A percentile compares a stretch with the other conserved stretches of the same genome.
These are phyloP conservation scores for Autographa gamma DNA, from an alignment of 2,888 invertebrate species.

Conservation along the genomic window DNA sequence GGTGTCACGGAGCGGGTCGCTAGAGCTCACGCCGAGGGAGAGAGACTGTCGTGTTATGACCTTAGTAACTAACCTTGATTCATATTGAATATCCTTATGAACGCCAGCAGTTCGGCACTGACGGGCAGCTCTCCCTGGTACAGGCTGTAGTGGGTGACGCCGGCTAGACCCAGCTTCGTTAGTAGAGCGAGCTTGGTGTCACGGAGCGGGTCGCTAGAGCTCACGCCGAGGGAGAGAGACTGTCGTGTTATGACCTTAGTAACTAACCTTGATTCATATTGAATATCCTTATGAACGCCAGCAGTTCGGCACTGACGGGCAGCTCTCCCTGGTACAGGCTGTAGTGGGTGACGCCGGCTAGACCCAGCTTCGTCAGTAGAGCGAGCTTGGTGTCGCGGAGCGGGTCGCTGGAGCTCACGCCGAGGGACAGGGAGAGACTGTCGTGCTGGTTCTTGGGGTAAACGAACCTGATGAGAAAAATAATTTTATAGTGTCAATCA, in stretches of 20 bases:
- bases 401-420: constrained; percentile 94
- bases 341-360: constrained; percentile 92
- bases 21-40: too few relatives aligned
- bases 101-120: constrained; percentile 93
- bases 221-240: constrained; percentile 91
- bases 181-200: constrained; percentile 91
- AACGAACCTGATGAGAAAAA: constrained; percentile 90
- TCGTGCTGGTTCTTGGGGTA: constrained; percentile 93
- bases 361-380: constrained; percentile 91
- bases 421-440: constrained; percentile 93
- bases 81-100: constrained; percentile 96
- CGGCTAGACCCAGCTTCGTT: constrained; percentile 91
- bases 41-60: not conserved
- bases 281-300: constrained; percentile 95
- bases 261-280: constrained; percentile 93
- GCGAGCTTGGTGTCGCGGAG: constrained; percentile 90
- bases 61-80: constrained; percentile 88
- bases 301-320: constrained; percentile 92
- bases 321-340: constrained; percentile 90
- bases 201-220: constrained; percentile 93
- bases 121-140: constrained; percentile 91
- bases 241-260: not conserved
- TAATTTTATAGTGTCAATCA: not conserved
- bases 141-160: constrained; percentile 91
- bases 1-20: too few relatives aligned